Base-by-base conservation (phyloP, 2,797 vertebrate species). In the Hybognathus amarus region DNA sequence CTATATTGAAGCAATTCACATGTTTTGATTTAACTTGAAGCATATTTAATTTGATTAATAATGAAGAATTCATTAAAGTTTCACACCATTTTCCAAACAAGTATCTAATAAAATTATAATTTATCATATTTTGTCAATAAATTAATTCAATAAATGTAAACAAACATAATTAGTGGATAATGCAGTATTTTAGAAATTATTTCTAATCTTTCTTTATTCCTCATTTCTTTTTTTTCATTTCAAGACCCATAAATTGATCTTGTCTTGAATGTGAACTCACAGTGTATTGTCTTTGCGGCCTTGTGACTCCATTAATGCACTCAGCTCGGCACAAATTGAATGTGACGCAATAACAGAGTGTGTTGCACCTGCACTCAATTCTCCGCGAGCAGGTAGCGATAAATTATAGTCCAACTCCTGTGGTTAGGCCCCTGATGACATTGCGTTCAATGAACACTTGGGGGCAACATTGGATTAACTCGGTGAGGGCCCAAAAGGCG, bases 401-500 rank as follows among this genome's bases (percentile, higher is more conserved):
- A 91, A 93, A 92, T 92, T 85, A 89, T 85, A 83, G 77, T 79
- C 85, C 87, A 88, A 79, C 88, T 83, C 89, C 69, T 85, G 87
- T 77, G 68, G 74, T 84, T 81, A 83, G 90, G 86, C 87, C 90
- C 86, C n/a, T 90, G 87, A 89, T 86, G 45, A 83, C 86, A 82
- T 83, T 80, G 50, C 80, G 80, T 87, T 83, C 82, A 68, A 70
- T 76, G 76, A 87, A 90, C 94, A 91, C 91, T 88, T 91, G 94
- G 93, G 91, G 94, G 94, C 92, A 93, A 90, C 91, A 89, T 95
- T 95, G 93, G 81, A 91, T 91, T 92, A 92, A 38, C 68, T 77
- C 64, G 71, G n/a, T 85, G 87, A 81, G 89, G 88, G 70, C 13
- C 88, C 83, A 50, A 50, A 66, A 85, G 69, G 20, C 33, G 54